Conservation (phyloP, 2,797 vertebrate species). For the Psittacula echo region DNA sequence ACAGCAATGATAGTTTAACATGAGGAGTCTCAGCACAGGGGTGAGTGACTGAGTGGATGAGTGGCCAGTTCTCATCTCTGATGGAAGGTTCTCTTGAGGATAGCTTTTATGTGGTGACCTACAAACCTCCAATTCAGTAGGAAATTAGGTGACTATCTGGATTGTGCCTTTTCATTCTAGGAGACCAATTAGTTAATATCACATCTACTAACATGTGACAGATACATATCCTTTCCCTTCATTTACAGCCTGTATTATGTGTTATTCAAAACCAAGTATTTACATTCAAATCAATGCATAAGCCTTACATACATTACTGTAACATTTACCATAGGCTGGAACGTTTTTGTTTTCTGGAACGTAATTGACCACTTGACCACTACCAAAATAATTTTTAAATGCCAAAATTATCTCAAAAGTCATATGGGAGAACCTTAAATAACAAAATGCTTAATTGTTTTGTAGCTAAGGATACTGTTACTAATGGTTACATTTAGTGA, state of each 20-base stretch:
- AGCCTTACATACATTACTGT: background rate
- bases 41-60: background rate
- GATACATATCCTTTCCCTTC: background rate
- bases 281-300: background rate
- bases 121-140: background rate
- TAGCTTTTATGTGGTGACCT: background rate
- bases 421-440: constrained; percentile 5
- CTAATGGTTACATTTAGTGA: constrained; percentile 44
- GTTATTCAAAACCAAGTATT: background rate
- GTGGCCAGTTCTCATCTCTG: background rate
- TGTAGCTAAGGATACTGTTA: constrained; percentile 28
- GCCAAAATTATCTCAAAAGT: background rate
- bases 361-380: background rate
- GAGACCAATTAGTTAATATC: background rate
- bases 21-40: background rate
- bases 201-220: background rate
- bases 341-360: background rate
- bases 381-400: background rate
- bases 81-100: background rate
- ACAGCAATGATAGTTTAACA: background rate
- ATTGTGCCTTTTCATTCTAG: constrained; percentile 4
- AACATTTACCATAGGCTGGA: background rate
- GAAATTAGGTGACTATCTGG: background rate
- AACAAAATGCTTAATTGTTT: constrained; percentile 37
- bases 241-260: background rate